These are phyloP conservation scores for Sebastes cheni DNA, from an alignment of 2,797 vertebrate species.

Conservation along the genomic window DNA sequence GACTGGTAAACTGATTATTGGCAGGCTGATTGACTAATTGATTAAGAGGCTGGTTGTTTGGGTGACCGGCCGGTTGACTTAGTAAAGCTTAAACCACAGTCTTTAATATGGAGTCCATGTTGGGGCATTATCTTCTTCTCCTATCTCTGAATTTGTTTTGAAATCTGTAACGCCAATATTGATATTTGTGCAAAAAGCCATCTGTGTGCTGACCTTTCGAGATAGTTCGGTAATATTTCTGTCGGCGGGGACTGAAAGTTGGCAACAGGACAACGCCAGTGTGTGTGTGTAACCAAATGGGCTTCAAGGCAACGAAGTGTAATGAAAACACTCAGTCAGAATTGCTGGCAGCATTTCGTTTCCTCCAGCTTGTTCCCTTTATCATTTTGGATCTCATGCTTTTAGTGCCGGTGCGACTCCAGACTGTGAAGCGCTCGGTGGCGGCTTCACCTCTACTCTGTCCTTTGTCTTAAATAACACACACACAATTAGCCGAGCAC, in stretches of 20 bases:
- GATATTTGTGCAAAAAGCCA: neutral
- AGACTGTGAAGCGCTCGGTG: neutral
- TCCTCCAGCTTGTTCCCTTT: neutral
- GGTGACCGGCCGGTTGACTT: neutral
- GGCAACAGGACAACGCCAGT: constrained; percentile 13
- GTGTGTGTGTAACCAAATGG: constrained; percentile 3
- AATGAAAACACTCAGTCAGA: constrained; percentile 16
- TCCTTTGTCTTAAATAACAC: neutral
- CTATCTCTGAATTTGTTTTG: neutral
- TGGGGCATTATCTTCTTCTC: neutral
- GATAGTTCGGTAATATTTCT: neutral
- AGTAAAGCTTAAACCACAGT: neutral
- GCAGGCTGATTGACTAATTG: neutral
- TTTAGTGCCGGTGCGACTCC: neutral
- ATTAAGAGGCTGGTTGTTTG: neutral
- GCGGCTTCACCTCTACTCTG: constrained; percentile 8
- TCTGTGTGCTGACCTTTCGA: constrained; percentile 3
- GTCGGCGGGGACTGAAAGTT: neutral
- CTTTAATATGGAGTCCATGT: neutral
- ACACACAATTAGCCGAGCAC: no score
- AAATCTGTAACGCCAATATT: neutral
- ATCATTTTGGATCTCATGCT: constrained; percentile 9
- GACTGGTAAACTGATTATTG: neutral
- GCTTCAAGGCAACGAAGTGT: constrained; percentile 9
- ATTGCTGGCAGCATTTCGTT: neutral